These are phyloP conservation scores for Magallana gigas DNA, from an alignment of 1,140 invertebrate genomes.

Conservation along the genomic window DNA sequence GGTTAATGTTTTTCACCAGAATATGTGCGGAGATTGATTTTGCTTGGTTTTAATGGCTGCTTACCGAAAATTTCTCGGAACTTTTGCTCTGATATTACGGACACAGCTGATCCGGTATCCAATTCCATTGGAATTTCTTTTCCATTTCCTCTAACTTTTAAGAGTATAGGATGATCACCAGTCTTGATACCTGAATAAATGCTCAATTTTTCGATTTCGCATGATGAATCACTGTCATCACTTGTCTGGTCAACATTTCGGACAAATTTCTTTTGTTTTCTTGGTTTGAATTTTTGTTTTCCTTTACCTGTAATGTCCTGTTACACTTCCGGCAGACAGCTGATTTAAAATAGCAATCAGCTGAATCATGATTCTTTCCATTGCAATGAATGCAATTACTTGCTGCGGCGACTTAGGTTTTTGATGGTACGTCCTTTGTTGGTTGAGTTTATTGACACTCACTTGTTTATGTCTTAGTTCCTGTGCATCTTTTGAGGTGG, in stretches of 20 bases:
- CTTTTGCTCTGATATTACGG: slow-evolving; percentile 54
- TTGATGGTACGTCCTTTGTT: neutral
- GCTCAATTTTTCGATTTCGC: slow-evolving; percentile 12
- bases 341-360: neutral
- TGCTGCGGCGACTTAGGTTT: neutral
- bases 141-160: neutral
- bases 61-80: slow-evolving; percentile 44
- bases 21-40: slow-evolving; percentile 49
- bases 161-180: neutral
- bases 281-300: neutral
- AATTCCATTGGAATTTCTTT: slow-evolving; percentile 54
- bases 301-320: neutral
- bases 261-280: slow-evolving; percentile 14
- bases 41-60: neutral
- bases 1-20: slow-evolving; percentile 49
- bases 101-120: slow-evolving; percentile 56
- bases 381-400: slow-evolving; percentile 5
- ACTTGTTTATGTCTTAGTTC: slow-evolving; percentile 39
- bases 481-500: slow-evolving; percentile 41
- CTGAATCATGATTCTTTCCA: neutral
- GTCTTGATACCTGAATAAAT: neutral
- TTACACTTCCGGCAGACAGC: neutral
- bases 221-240: neutral
- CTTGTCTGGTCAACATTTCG: neutral
- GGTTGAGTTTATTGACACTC: slow-evolving; percentile 5